Conservation (phyloP, 2,888 invertebrate species). For the Portevinia maculata region DNA sequence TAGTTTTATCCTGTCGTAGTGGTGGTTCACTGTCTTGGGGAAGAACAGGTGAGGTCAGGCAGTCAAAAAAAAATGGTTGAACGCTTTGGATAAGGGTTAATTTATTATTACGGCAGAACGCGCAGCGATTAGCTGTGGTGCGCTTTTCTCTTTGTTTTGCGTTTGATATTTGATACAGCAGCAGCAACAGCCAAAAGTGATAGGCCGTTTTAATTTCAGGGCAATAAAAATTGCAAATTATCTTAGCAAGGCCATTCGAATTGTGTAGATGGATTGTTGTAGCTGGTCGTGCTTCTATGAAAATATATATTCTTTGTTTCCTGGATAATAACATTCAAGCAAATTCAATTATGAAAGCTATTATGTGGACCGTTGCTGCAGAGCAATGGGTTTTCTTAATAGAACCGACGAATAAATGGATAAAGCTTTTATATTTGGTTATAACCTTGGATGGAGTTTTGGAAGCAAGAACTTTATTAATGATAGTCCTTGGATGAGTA, state of each 20-base stretch:
- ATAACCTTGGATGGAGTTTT: no score
- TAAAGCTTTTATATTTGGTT: background rate
- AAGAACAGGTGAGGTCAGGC: slow-evolving; percentile 13
- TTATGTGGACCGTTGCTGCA: background rate
- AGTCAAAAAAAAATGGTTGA: slow-evolving; percentile 12
- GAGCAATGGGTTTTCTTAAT: background rate
- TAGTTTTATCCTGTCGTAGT: slow-evolving; percentile 48
- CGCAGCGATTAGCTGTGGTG: slow-evolving; percentile 55
- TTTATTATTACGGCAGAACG: slow-evolving; percentile 67
- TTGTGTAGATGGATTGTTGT: no score
- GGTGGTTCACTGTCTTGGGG: background rate
- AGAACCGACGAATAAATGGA: no score
- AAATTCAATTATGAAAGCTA: slow-evolving; percentile 19
- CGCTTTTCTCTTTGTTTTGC: slow-evolving; percentile 40
- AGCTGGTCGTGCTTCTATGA: background rate
- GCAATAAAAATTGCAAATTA: slow-evolving; percentile 68
- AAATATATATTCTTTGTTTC: background rate
- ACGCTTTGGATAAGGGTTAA: slow-evolving; percentile 66
- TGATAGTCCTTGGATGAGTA: no score
- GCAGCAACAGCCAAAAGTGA: slow-evolving; percentile 10
- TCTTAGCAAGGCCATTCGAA: slow-evolving; percentile 28
- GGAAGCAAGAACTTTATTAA: no score
- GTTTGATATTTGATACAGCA: slow-evolving; percentile 11
- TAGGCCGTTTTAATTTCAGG: slow-evolving; percentile 54
- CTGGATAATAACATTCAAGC: background rate